Conservation (phyloP, 2,113 vertebrate species). For the Chitala chitala region DNA sequence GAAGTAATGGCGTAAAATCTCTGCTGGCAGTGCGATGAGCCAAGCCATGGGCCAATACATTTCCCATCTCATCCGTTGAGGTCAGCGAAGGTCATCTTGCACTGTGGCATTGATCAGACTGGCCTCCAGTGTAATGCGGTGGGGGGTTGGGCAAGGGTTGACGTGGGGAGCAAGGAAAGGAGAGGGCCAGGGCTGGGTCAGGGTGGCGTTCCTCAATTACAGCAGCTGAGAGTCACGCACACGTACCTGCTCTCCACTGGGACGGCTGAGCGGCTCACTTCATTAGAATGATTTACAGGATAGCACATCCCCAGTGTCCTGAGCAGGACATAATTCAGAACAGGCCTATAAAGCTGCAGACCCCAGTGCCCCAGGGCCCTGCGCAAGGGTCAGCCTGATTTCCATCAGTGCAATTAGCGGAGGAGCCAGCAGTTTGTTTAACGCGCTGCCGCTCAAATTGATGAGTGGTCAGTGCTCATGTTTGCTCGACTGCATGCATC, state of each 20-base stretch:
- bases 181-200: neutral
- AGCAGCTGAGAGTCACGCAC: neutral
- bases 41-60: too few relatives aligned
- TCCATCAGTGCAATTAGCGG: constrained; percentile 55
- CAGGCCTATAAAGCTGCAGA: constrained; percentile 50
- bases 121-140: neutral
- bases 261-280: constrained; percentile 49
- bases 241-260: neutral
- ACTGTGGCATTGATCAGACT: too few relatives aligned
- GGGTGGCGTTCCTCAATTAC: neutral
- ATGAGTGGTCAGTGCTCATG: neutral
- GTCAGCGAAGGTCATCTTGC: too few relatives aligned
- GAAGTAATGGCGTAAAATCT: too few relatives aligned
- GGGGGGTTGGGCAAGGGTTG: neutral
- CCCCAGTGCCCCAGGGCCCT: constrained; percentile 35
- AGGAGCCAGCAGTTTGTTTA: neutral
- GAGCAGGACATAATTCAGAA: constrained; percentile 48
- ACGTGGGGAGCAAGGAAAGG: constrained; percentile 22
- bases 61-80: too few relatives aligned
- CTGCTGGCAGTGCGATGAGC: too few relatives aligned
- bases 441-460: neutral
- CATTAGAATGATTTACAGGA: constrained; percentile 54
- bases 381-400: constrained; percentile 51
- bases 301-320: neutral
- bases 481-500: neutral